Evolutionary conservation across 2,113 vertebrate species (phyloP).

Genomic region (Okapia johnstoni): DNA sequence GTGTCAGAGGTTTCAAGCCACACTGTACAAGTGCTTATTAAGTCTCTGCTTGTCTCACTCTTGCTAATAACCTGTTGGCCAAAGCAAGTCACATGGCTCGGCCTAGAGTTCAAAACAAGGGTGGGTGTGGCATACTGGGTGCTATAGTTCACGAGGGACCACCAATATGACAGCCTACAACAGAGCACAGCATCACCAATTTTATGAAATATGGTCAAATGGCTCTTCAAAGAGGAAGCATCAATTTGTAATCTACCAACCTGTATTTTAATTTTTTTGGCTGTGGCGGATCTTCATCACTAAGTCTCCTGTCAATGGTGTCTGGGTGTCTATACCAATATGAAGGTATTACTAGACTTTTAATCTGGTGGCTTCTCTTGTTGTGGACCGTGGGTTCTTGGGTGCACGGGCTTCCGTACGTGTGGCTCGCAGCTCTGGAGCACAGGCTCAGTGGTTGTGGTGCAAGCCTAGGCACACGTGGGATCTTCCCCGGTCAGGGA

Average conservation of each 20-base stretch:
- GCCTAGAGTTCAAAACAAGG: not conserved
- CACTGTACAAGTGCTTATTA: not conserved
- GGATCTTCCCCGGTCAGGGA: not conserved
- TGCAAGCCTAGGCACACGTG: not conserved
- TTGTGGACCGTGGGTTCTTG: not conserved
- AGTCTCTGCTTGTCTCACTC: not conserved
- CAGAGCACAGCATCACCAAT: accelerated
- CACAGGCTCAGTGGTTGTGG: not conserved
- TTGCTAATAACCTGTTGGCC: not conserved
- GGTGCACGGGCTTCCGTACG: not conserved
- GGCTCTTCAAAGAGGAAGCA: not conserved
- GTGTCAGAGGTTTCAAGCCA: not conserved
- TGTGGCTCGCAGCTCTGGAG: not conserved
- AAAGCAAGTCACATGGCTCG: not conserved
- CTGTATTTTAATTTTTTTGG: not conserved
- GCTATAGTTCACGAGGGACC: not conserved
- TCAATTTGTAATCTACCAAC: not conserved
- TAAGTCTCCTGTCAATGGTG: not conserved
- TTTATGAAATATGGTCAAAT: not conserved
- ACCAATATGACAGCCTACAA: not conserved
- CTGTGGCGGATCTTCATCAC: not conserved
- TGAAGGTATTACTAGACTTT: not conserved
- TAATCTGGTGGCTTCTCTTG: not conserved
- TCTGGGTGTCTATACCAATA: not conserved
- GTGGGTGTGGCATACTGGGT: not conserved